These are phyloP conservation scores for rat (Rattus norvegicus) DNA, from an alignment of 2,113 vertebrate genomes.

Conservation along the genomic window DNA sequence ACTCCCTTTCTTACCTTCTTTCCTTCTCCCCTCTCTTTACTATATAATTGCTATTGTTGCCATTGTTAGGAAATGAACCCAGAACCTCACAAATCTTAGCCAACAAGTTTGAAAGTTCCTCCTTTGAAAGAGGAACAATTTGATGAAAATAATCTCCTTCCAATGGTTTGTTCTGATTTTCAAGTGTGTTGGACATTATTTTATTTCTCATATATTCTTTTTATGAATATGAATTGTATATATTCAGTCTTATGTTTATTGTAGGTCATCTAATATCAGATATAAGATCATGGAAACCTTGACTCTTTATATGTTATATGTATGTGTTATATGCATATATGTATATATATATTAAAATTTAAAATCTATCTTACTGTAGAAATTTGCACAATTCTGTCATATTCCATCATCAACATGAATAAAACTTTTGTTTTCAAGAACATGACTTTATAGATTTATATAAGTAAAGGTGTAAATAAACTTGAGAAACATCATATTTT, in stretches of 20 bases:
- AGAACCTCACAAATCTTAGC: not conserved
- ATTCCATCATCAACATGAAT: not conserved
- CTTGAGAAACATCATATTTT: not conserved
- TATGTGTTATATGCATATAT: no score
- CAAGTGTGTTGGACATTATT: not conserved
- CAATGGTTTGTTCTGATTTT: not conserved
- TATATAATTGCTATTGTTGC: not conserved
- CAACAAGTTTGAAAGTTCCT: not conserved
- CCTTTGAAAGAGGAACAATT: not conserved
- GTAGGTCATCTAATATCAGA: not conserved
- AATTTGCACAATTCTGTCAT: no score
- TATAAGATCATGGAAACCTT: not conserved
- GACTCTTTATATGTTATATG: not conserved
- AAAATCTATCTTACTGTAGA: not conserved
- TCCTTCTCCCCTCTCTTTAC: rapidly evolving
- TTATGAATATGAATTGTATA: not conserved
- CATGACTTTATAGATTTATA: not conserved
- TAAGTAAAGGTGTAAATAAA: not conserved
- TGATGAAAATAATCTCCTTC: not conserved
- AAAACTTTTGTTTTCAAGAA: not conserved
- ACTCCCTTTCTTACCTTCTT: not conserved
- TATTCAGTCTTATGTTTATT: not conserved
- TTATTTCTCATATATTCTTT: not conserved
- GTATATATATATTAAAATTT: not conserved
- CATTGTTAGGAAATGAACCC: not conserved